Conservation (phyloP, 2,888 invertebrate species). For the Melangyna quadrimaculata region DNA sequence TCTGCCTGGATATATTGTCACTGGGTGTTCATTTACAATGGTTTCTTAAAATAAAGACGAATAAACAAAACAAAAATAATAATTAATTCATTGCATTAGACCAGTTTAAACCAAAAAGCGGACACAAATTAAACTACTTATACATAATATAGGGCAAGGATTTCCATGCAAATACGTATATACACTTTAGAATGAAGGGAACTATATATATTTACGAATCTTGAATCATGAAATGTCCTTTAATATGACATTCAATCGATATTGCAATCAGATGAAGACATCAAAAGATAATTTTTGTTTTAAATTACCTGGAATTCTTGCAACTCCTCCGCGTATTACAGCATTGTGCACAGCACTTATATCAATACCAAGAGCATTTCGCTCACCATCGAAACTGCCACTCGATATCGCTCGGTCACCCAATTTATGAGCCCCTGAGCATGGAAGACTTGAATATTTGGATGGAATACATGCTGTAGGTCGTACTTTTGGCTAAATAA, state of each 20-base stretch:
- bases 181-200: too few species aligned
- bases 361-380: slow-evolving; percentile 80
- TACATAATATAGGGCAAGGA: too few species aligned
- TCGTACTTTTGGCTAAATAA: slow-evolving; percentile 79
- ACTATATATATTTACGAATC: too few species aligned
- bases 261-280: too few species aligned
- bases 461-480: slow-evolving; percentile 77
- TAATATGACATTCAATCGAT: too few species aligned
- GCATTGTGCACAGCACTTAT: slow-evolving; percentile 81
- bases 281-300: too few species aligned
- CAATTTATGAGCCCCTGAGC: slow-evolving; percentile 76
- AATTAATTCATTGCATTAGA: background rate
- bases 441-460: slow-evolving; percentile 81
- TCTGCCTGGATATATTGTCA: slow-evolving; percentile 85
- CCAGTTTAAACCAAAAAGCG: background rate
- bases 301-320: slow-evolving; percentile 78
- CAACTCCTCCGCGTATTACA: slow-evolving; percentile 79
- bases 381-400: slow-evolving; percentile 79
- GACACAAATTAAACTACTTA: background rate
- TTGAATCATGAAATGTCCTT: too few species aligned
- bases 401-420: slow-evolving; percentile 62
- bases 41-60: slow-evolving; percentile 76
- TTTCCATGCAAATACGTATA: too few species aligned
- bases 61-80: background rate
- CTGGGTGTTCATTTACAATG: slow-evolving; percentile 84